These are phyloP conservation scores for Steatocranus sp. DNA, from an alignment of 2,797 vertebrate genomes.

Conservation along the genomic window DNA sequence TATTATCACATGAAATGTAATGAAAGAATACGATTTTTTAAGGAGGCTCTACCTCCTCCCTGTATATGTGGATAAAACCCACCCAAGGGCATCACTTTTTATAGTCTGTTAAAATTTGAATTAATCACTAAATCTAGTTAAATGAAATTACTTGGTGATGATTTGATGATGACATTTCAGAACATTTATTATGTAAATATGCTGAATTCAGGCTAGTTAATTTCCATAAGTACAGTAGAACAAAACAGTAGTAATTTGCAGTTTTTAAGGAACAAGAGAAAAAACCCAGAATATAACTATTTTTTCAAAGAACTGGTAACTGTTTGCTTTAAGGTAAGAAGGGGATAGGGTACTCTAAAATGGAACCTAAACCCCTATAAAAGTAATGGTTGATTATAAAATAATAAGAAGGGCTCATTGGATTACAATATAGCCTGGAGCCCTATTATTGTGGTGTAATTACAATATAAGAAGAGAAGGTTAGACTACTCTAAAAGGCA, in stretches of 20 bases:
- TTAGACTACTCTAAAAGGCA: neutral
- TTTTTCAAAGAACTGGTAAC: neutral
- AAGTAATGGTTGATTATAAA: neutral
- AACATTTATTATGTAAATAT: neutral
- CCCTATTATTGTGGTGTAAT: neutral
- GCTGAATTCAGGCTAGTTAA: neutral
- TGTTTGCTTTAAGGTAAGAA: neutral
- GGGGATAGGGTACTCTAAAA: neutral
- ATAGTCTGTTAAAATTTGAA: neutral
- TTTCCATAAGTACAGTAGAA: neutral
- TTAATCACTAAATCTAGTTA: neutral
- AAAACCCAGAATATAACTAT: rapidly evolving
- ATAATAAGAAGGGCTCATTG: neutral
- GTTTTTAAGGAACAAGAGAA: neutral
- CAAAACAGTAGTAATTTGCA: neutral
- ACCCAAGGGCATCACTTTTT: neutral
- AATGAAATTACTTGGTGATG: neutral
- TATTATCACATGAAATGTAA: neutral
- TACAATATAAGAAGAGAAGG: neutral
- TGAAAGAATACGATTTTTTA: neutral
- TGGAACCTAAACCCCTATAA: neutral
- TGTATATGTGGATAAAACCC: neutral
- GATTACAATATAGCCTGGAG: neutral
- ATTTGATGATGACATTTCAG: neutral
- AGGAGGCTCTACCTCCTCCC: neutral